These are phyloP conservation scores for Melanotaenia pygmaea DNA, from an alignment of 2,797 vertebrate species.

Conservation along the genomic window DNA sequence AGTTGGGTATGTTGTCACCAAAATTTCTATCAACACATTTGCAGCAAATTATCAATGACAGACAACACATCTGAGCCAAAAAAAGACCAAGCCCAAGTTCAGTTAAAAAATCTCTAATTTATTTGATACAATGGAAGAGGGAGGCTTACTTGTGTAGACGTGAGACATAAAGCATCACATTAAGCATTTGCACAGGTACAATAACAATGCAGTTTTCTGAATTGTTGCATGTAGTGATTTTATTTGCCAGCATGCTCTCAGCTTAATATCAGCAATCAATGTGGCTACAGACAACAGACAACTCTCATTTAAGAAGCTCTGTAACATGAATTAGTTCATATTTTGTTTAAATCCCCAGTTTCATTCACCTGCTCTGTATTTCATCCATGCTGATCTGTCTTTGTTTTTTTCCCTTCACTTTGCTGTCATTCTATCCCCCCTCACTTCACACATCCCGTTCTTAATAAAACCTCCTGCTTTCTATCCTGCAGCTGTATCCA, in stretches of 20 bases:
- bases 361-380: conserved; percentile 6
- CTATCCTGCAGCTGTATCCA: conserved; percentile 70
- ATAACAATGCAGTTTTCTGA: background rate
- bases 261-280: background rate
- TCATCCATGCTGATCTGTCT: conserved; percentile 9
- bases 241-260: no score
- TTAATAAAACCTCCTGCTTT: background rate
- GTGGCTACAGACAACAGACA: background rate
- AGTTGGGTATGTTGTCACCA: conserved; percentile 20
- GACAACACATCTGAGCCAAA: conserved; percentile 19
- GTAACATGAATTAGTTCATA: background rate
- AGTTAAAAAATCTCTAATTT: background rate
- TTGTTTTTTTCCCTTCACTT: background rate
- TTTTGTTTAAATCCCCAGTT: background rate
- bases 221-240: background rate
- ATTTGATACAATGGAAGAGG: background rate
- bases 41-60: conserved; percentile 21
- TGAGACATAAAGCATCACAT: background rate
- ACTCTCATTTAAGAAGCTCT: background rate
- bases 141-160: background rate
- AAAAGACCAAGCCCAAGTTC: background rate
- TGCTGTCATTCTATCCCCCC: background rate
- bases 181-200: background rate
- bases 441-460: conserved; percentile 10
- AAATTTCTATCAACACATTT: conserved; percentile 8